Evolutionary conservation across 2,888 invertebrate species (phyloP).

Genomic region (Dasysyrphus tricinctus): DNA sequence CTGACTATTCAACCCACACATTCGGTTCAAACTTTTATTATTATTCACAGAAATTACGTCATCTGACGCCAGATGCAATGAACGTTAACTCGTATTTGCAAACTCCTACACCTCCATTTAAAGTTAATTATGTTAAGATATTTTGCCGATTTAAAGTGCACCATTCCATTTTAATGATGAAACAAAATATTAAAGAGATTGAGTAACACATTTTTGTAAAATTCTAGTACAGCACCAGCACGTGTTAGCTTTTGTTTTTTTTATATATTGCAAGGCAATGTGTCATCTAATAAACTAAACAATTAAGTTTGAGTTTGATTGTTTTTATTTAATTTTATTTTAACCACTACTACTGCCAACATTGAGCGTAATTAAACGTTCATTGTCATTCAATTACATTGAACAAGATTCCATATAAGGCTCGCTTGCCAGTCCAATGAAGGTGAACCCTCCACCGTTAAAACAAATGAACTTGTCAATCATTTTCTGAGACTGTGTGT

Average conservation of each 20-base stretch:
- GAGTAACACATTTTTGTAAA: neutral
- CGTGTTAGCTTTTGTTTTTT: constrained; percentile 27
- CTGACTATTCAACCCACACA: constrained; percentile 49
- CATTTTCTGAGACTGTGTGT: constrained; percentile 14
- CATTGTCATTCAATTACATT: constrained; percentile 70
- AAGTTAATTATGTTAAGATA: constrained; percentile 21
- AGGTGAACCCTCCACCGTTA: constrained; percentile 67
- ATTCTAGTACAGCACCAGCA: neutral
- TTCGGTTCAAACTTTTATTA: constrained; percentile 3
- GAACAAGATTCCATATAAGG: constrained; percentile 69
- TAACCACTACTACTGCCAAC: constrained; percentile 37
- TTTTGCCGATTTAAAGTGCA: constrained; percentile 7
- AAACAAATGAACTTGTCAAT: constrained; percentile 69
- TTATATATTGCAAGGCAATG: constrained; percentile 1
- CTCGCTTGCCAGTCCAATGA: constrained; percentile 58
- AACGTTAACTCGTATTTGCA: constrained; percentile 11
- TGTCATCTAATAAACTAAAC: constrained; percentile 22
- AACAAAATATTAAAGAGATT: too few species aligned
- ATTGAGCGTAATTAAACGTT: constrained; percentile 69
- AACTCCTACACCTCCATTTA: constrained; percentile 45
- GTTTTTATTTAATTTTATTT: constrained; percentile 13
- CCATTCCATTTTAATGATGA: constrained; percentile 22
- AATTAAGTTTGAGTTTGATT: constrained; percentile 8
- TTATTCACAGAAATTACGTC: constrained; percentile 61
- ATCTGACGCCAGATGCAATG: constrained; percentile 65